Percentiles rank a stretch among this genome's conserved stretches.
Evolutionary conservation across 2,888 invertebrate species (phyloP).

Genomic region (Caenorhabditis becei): DNA sequence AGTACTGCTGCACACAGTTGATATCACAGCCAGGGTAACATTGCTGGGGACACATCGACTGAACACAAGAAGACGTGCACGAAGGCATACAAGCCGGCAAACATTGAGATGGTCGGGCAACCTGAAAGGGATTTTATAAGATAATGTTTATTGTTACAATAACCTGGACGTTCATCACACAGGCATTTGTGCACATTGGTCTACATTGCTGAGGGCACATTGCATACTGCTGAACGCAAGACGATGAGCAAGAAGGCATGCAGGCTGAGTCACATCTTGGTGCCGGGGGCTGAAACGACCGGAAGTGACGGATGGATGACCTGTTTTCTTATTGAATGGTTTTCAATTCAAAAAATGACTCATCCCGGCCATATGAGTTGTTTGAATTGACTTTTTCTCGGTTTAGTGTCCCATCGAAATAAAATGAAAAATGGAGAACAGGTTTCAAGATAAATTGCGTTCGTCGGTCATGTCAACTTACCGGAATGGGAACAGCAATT

Average conservation of each 20-base stretch:
- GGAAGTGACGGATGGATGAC: neutral
- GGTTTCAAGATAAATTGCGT: conserved; percentile 4
- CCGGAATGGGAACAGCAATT: conserved; percentile 45
- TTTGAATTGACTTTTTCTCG: neutral
- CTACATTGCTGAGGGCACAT: conserved; percentile 68
- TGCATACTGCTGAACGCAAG: conserved; percentile 67
- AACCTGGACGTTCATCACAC: conserved; percentile 64
- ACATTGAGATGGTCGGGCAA: conserved; percentile 48
- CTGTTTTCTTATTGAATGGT: neutral
- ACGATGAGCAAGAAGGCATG: conserved; percentile 67
- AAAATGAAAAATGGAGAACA: conserved; percentile 6
- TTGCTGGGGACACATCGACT: conserved; percentile 66
- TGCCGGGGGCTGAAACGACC: conserved; percentile 31
- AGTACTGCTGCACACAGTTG: conserved; percentile 67
- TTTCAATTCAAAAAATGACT: conserved; percentile 16
- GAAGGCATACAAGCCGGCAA: conserved; percentile 69
- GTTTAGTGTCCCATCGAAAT: conserved; percentile 27
- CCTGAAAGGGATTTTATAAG: conserved; percentile 10
- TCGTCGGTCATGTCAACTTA: conserved; percentile 6
- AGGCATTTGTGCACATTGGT: conserved; percentile 72
- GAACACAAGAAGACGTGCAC: conserved; percentile 69
- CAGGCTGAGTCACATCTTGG: conserved; percentile 69
- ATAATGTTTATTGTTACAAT: neutral
- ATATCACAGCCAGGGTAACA: conserved; percentile 68
- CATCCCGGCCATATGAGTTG: conserved; percentile 7